phyloP scores from a whole-genome alignment of 2,797 vertebrate genomes.

The Sphenodon punctatus region DNA sequence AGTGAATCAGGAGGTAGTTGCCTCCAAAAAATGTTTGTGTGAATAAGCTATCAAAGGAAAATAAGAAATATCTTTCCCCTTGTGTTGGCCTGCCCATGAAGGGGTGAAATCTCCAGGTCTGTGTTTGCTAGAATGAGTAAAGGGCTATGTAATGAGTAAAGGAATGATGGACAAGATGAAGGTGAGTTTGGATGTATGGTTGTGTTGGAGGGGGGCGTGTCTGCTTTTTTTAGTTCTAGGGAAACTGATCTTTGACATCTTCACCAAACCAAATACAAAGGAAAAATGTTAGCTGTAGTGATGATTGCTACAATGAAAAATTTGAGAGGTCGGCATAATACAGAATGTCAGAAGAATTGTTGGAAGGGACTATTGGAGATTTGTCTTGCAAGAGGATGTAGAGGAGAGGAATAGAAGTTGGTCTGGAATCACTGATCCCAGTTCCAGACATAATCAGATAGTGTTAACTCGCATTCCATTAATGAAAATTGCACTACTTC shows the following conservation, averaged over 20 bases:
- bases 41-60: too few relatives aligned
- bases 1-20: too few relatives aligned
- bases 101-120: too few relatives aligned
- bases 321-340: neutral
- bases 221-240: too few relatives aligned
- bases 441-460: neutral
- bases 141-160: too few relatives aligned
- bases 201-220: too few relatives aligned
- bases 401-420: neutral
- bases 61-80: neutral
- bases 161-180: too few relatives aligned
- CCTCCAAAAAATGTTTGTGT: too few relatives aligned
- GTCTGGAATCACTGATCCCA: neutral
- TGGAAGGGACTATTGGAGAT: neutral
- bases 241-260: too few relatives aligned
- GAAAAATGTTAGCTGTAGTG: neutral
- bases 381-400: neutral
- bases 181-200: too few relatives aligned
- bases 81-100: neutral
- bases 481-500: neutral
- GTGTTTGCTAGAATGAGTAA: too few relatives aligned
- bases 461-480: neutral
- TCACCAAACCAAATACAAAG: too few relatives aligned
- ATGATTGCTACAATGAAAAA: neutral
- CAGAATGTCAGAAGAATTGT: neutral